phyloP scores from a whole-genome alignment of 1,140 invertebrate species.

The Drosophila teissieri region DNA sequence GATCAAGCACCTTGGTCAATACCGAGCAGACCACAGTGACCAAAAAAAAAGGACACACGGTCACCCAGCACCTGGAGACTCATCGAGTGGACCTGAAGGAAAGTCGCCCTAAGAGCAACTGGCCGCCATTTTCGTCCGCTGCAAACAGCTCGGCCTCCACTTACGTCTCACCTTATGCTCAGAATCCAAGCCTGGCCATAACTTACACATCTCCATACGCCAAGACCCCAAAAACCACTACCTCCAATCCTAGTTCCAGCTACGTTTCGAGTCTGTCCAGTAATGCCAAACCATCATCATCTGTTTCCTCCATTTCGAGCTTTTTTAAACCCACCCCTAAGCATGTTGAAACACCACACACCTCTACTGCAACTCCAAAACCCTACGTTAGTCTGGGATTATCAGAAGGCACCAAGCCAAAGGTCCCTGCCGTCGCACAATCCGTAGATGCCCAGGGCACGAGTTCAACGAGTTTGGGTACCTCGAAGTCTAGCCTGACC shows the following conservation, averaged over 20 bases:
- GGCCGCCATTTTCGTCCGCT: constrained; percentile 16
- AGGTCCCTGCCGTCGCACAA: not conserved
- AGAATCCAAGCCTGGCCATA: constrained; percentile 33
- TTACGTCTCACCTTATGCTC: constrained; percentile 48
- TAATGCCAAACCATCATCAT: constrained; percentile 1
- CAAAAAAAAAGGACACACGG: constrained; percentile 65
- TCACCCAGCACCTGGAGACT: constrained; percentile 67
- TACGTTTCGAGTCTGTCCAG: constrained; percentile 1
- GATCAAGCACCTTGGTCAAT: constrained; percentile 63
- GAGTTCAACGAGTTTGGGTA: not conserved
- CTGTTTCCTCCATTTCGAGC: constrained; percentile 1
- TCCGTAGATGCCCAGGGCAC: constrained; percentile 36
- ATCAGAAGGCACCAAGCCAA: constrained; percentile 20
- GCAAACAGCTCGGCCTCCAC: constrained; percentile 3
- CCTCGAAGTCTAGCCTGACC: not conserved
- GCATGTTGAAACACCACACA: not conserved
- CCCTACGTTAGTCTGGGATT: constrained; percentile 39
- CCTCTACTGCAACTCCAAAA: not conserved
- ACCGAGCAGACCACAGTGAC: constrained; percentile 67
- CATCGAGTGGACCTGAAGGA: constrained; percentile 57
- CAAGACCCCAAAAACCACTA: constrained; percentile 7
- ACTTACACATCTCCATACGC: constrained; percentile 43
- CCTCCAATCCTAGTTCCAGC: not conserved
- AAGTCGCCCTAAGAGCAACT: constrained; percentile 10
- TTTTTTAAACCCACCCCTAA: constrained; percentile 7